A percentile compares a stretch with the other conserved stretches of the same genome.
Evolutionary conservation across 2,113 vertebrate genomes (phyloP).

Genomic region (Murina feae): DNA sequence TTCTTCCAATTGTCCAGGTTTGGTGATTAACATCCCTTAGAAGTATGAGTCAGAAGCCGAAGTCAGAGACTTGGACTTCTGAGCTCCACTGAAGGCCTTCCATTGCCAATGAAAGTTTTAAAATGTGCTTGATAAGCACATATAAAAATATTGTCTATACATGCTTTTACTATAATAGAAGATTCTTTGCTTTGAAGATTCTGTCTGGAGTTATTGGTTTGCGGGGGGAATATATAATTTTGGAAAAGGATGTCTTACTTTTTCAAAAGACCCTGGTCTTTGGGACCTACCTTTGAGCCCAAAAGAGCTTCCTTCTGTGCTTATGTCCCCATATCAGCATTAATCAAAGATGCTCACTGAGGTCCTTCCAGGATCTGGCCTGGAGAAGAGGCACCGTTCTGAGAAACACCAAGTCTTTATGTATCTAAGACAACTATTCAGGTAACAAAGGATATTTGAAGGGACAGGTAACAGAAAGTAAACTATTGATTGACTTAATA

Average conservation of each 20-base stretch:
- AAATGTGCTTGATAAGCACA: neutral
- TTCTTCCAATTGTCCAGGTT: neutral
- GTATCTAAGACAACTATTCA: neutral
- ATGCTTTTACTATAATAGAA: neutral
- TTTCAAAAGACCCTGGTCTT: neutral
- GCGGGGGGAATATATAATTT: neutral
- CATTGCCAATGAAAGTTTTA: neutral
- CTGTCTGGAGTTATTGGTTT: neutral
- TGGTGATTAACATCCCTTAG: neutral
- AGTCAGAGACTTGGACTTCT: neutral
- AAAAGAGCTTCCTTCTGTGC: neutral
- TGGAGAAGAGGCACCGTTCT: neutral
- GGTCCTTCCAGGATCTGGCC: neutral
- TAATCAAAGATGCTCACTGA: neutral
- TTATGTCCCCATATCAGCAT: neutral
- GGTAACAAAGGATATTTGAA: neutral
- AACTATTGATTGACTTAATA: neutral
- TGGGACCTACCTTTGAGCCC: neutral
- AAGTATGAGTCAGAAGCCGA: neutral
- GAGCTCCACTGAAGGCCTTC: neutral
- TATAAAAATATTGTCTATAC: neutral
- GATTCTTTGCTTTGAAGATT: neutral
- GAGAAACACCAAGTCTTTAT: neutral
- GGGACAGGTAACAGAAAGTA: neutral
- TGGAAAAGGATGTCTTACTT: neutral